Evolutionary conservation across 2,797 vertebrate genomes (phyloP).

Genomic region (Gallinago nigripennis): DNA sequence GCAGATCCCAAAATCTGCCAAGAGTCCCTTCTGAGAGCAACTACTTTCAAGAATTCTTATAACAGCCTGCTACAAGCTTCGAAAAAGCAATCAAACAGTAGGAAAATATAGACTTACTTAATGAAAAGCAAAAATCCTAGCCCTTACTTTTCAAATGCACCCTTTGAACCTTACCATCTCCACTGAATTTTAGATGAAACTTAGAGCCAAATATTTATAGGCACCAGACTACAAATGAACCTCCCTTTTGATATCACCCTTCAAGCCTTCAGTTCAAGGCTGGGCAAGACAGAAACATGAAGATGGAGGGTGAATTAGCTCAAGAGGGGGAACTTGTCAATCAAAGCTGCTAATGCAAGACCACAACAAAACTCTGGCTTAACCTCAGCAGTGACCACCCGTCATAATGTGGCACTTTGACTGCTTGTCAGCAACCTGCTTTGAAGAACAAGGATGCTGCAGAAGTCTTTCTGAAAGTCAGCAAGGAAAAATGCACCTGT

Average conservation of each 20-base stretch:
- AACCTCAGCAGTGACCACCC: conserved; percentile 33
- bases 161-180: background rate
- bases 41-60: background rate
- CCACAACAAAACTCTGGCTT: background rate
- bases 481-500: background rate
- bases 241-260: background rate
- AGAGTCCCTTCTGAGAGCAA: background rate
- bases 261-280: background rate
- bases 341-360: conserved; percentile 53
- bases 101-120: background rate
- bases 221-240: background rate
- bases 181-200: conserved; percentile 4
- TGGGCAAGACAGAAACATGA: conserved; percentile 4
- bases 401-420: background rate
- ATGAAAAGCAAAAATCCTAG: background rate
- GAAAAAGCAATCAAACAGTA: background rate
- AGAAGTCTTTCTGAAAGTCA: background rate
- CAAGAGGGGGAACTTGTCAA: conserved; percentile 21
- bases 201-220: conserved; percentile 15
- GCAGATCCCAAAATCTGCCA: background rate
- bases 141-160: background rate
- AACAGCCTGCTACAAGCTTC: background rate
- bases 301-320: background rate
- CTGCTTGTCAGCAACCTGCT: conserved; percentile 19
- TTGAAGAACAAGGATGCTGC: background rate